Evolutionary conservation across 1,140 invertebrate species (phyloP).

Genomic region (Drosophila sp.): DNA sequence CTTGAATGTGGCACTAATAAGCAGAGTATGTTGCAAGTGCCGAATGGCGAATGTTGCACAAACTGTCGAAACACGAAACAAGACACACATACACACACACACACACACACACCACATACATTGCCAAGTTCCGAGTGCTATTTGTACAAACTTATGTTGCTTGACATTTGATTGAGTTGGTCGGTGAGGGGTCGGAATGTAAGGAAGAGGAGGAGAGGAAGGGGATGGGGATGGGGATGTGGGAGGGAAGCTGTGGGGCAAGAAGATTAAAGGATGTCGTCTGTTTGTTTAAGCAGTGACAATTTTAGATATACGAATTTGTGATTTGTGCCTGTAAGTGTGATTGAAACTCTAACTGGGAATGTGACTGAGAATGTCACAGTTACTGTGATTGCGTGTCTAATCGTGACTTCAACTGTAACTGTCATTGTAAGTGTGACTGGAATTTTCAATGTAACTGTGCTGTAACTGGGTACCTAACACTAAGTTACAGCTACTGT

Average conservation of each 20-base stretch:
- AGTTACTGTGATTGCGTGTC: background rate
- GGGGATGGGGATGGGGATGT: too few species aligned
- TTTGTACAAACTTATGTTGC: slow-evolving; percentile 20
- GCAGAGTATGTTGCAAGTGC: slow-evolving; percentile 47
- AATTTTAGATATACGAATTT: slow-evolving; percentile 4
- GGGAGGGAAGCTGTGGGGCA: background rate
- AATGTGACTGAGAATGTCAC: background rate
- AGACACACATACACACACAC: slow-evolving; percentile 10
- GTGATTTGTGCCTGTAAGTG: slow-evolving; percentile 3
- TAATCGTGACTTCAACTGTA: background rate
- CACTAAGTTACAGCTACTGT: too few species aligned
- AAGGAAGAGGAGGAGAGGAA: too few species aligned
- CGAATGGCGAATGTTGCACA: slow-evolving; percentile 27
- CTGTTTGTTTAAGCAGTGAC: slow-evolving; percentile 39
- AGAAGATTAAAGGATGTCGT: slow-evolving; percentile 12
- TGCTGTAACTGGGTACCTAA: background rate
- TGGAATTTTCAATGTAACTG: background rate
- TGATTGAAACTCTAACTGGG: background rate
- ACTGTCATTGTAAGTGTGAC: background rate
- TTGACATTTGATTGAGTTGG: background rate
- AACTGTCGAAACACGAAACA: slow-evolving; percentile 9
- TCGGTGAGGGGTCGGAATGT: too few species aligned
- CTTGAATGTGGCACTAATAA: slow-evolving; percentile 65
- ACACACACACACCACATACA: slow-evolving; percentile 1
- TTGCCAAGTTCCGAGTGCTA: slow-evolving; percentile 7